Evolutionary conservation across 2,113 vertebrate genomes (phyloP).

Genomic region (Thalassoma bifasciatum): DNA sequence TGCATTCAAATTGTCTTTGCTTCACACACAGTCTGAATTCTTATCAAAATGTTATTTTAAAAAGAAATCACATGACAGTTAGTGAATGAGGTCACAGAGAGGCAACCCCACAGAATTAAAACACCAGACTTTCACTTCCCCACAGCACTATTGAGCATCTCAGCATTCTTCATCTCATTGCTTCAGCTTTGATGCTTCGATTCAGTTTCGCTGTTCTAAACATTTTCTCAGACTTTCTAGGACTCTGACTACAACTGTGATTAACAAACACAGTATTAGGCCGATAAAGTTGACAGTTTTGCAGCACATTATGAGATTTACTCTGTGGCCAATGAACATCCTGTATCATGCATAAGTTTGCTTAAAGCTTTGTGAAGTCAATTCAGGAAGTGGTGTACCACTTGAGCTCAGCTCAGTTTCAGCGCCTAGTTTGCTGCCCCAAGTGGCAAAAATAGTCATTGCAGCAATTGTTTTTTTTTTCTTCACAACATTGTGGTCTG

Average conservation of each 20-base stretch:
- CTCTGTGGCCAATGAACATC: no score
- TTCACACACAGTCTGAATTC: neutral
- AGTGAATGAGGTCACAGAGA: slow-evolving; percentile 6
- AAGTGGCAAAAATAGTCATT: neutral
- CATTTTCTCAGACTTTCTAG: neutral
- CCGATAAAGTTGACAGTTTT: neutral
- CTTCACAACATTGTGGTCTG: no score
- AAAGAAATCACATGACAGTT: neutral
- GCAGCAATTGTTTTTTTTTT: no score
- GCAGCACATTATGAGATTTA: neutral
- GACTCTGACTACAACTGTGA: neutral
- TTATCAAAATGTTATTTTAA: neutral
- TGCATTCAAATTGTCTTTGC: neutral
- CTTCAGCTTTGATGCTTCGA: slow-evolving; percentile 12
- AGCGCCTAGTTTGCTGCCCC: neutral
- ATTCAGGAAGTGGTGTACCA: no score
- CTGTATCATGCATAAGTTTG: no score
- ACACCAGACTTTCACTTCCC: slow-evolving; percentile 17
- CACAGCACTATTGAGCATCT: neutral
- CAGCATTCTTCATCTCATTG: slow-evolving; percentile 9
- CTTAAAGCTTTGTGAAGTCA: no score
- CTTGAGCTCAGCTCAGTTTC: no score
- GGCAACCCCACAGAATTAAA: slow-evolving; percentile 33
- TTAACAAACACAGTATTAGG: neutral
- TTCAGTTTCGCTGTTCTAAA: slow-evolving; percentile 35